These are phyloP conservation scores for Drosophila hawaiiensis DNA, from an alignment of 2,888 invertebrate genomes.

Conservation along the genomic window DNA sequence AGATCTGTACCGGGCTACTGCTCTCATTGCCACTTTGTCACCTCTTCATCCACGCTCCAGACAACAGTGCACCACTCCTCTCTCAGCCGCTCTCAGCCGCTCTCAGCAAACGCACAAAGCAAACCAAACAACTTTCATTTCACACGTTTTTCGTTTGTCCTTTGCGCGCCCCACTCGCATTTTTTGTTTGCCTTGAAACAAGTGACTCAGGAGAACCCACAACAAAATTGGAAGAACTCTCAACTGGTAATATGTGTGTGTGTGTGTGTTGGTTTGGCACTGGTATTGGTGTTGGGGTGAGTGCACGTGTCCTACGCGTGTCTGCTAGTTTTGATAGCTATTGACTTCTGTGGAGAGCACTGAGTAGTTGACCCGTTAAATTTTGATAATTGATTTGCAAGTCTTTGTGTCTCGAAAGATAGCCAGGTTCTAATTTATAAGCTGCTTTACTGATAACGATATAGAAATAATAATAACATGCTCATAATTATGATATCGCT, in stretches of 20 bases:
- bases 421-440: conserved; percentile 1
- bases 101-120: conserved; percentile 39
- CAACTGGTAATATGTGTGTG: conserved; percentile 1
- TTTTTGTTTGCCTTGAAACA: conserved; percentile 74
- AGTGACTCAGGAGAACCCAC: conserved; percentile 58
- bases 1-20: conserved; percentile 22
- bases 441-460: not conserved
- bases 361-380: conserved; percentile 68
- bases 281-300: conserved; percentile 27
- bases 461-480: not conserved
- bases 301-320: conserved; percentile 71
- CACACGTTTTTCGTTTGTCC: conserved; percentile 74
- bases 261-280: not conserved
- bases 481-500: not conserved
- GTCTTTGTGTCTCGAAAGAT: conserved; percentile 28
- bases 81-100: not conserved
- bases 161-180: conserved; percentile 21
- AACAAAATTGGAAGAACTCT: conserved; percentile 49
- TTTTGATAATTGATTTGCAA: conserved; percentile 67
- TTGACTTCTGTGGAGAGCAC: conserved; percentile 57
- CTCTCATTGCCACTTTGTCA: conserved; percentile 54
- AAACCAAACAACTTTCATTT: conserved; percentile 77
- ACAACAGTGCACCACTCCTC: not conserved
- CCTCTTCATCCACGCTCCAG: conserved; percentile 15
- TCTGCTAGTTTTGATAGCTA: conserved; percentile 70